Evolutionary conservation across 2,888 invertebrate species (phyloP).

Genomic region (Caenorhabditis drosophilae): DNA sequence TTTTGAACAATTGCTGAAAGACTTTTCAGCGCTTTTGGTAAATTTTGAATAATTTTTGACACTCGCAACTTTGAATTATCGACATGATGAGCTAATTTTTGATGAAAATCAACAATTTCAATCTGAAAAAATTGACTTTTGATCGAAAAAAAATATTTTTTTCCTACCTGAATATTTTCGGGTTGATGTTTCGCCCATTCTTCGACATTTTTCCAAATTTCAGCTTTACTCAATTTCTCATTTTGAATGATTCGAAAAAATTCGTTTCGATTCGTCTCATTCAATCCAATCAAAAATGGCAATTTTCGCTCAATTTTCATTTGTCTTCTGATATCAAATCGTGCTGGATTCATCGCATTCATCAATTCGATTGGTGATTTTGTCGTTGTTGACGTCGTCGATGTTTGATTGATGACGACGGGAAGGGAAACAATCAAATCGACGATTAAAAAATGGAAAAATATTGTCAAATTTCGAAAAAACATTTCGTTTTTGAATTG

Average conservation of each 20-base stretch:
- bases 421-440: too few relatives aligned
- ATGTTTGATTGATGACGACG: too few relatives aligned
- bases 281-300: constrained; percentile 25
- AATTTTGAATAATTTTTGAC: constrained; percentile 20
- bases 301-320: constrained; percentile 14
- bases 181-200: constrained; percentile 17
- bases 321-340: too few relatives aligned
- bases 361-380: too few relatives aligned
- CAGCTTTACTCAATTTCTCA: constrained; percentile 26
- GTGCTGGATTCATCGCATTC: too few relatives aligned
- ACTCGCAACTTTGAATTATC: constrained; percentile 27
- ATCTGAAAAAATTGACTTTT: constrained; percentile 10
- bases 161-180: constrained; percentile 1
- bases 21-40: constrained; percentile 27
- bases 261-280: constrained; percentile 22
- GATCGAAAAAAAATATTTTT: background rate
- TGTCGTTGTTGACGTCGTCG: too few relatives aligned
- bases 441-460: too few relatives aligned
- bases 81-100: constrained; percentile 24
- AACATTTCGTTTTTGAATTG: too few relatives aligned
- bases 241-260: constrained; percentile 30
- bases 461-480: too few relatives aligned
- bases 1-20: constrained; percentile 30
- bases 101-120: constrained; percentile 30
- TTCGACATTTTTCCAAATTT: constrained; percentile 31